Base-by-base conservation (phyloP, 2,888 invertebrate genomes). In the Hermaeophaga mercurialis region DNA sequence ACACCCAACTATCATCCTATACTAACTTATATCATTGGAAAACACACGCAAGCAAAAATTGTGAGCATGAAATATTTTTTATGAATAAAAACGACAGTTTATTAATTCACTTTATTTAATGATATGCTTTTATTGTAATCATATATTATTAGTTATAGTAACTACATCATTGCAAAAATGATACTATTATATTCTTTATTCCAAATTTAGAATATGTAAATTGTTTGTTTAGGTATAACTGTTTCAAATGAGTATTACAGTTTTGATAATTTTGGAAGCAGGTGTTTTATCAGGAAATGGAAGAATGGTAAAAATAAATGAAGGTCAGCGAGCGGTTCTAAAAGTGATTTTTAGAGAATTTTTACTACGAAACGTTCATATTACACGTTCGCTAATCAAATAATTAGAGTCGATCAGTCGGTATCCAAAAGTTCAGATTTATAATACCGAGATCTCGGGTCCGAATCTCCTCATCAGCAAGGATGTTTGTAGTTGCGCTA, bases 1-100 rank as follows among this genome's bases (percentile, higher is more conserved):
- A 39, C 39, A 39, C 39, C 39, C 19, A 39, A 12, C 19, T 11
- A 22, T 39, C 19, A 39, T 39, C 39, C 39, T 39, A 3, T 39
- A 19, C 18, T 39, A 39, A 39, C 19, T 39, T 19, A 39, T 39
- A 19, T 39, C 39, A 39, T 39, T 39, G 39, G 39, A 39, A 39
- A 19, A 22, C 39, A 8, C 39, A 39, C 39, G 39, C 39, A 19
- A 39, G 39, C 19, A 39, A 39, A 39, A 39, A 18, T n/a, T 22
- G 39, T 8, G n/a, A 39, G 11, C n/a, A 39, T 39, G 39, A 19
- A 39, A 39, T 9, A 39, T 18, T 39, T 39, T 39, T 39, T 38
- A 38, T 38, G 38, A 38, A 39, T 19, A n/a, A 39, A 18, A 14
- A 39, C 18, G n/a, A 39, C 39, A 39, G 19, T 39, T 12, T n/a